Conservation (phyloP, 2,797 vertebrate species). For the Chelon labrosus region DNA sequence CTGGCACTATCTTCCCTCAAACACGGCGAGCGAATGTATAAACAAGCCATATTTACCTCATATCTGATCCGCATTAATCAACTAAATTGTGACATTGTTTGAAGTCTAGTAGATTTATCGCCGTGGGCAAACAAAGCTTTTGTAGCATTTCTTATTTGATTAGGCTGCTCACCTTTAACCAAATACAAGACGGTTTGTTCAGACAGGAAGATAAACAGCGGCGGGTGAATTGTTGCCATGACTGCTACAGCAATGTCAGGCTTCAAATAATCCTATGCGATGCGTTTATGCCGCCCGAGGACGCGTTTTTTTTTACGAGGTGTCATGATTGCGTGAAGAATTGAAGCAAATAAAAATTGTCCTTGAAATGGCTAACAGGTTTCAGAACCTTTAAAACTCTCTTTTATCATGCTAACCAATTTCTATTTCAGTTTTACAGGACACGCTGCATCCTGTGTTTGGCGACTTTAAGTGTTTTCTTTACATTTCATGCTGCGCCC, state of each 20-base stretch:
- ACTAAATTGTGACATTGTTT: slow-evolving; percentile 23
- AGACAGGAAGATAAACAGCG: slow-evolving; percentile 58
- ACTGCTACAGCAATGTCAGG: slow-evolving; percentile 38
- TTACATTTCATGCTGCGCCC: slow-evolving; percentile 53
- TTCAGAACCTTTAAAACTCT: slow-evolving; percentile 57
- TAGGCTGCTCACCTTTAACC: slow-evolving; percentile 32
- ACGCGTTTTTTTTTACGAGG: slow-evolving; percentile 75
- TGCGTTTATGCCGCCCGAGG: slow-evolving; percentile 49
- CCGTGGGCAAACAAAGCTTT: slow-evolving; percentile 40
- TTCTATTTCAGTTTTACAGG: slow-evolving; percentile 69
- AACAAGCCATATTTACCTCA: not conserved
- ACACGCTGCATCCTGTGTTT: slow-evolving; percentile 62
- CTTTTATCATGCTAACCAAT: slow-evolving; percentile 57
- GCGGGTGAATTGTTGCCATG: slow-evolving; percentile 45
- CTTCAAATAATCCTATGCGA: slow-evolving; percentile 46
- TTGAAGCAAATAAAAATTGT: slow-evolving; percentile 72
- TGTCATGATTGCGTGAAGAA: slow-evolving; percentile 74
- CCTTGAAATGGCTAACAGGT: slow-evolving; percentile 70
- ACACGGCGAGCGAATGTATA: not conserved
- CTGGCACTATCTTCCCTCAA: not conserved
- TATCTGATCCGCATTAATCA: slow-evolving; percentile 2
- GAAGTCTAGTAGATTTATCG: slow-evolving; percentile 2
- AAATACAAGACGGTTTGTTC: slow-evolving; percentile 47
- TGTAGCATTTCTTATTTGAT: slow-evolving; percentile 48
- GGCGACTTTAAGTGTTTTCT: slow-evolving; percentile 53